A percentile compares a stretch with the other conserved stretches of the same genome.
Evolutionary conservation across 2,113 vertebrate species (phyloP).

Genomic region (Chlorodrepanis virens): DNA sequence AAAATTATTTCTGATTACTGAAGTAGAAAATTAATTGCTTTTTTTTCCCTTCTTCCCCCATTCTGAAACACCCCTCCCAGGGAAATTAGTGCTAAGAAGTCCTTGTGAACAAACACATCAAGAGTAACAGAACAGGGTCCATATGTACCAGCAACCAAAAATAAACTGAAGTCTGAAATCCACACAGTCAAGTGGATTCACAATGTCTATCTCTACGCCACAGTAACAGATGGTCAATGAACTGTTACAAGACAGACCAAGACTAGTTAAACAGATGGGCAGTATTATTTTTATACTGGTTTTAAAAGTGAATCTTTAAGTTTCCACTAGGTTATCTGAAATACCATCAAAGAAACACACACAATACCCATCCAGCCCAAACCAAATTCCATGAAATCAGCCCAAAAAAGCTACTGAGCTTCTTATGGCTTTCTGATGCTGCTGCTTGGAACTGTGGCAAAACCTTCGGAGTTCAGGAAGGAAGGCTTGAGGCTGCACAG

Average conservation of each 20-base stretch:
- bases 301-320: slow-evolving; percentile 29
- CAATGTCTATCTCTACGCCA: slow-evolving; percentile 51
- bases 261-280: slow-evolving; percentile 59
- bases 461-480: neutral
- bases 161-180: slow-evolving; percentile 70
- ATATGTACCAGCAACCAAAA: slow-evolving; percentile 74
- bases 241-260: slow-evolving; percentile 54
- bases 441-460: neutral
- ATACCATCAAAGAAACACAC: neutral
- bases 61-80: neutral
- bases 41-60: neutral
- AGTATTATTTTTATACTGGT: slow-evolving; percentile 53
- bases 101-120: slow-evolving; percentile 70
- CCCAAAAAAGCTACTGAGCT: neutral
- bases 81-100: slow-evolving; percentile 30
- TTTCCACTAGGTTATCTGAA: slow-evolving; percentile 27
- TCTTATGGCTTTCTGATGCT: fast-evolving
- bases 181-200: slow-evolving; percentile 43
- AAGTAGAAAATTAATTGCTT: slow-evolving; percentile 43
- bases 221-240: slow-evolving; percentile 61
- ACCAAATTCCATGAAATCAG: neutral
- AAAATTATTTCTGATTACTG: slow-evolving; percentile 18
- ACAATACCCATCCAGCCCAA: neutral
- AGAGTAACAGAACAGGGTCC: slow-evolving; percentile 71
- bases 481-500: too few species aligned